Conservation (phyloP, 2,113 vertebrate species). For the Grus americana region DNA sequence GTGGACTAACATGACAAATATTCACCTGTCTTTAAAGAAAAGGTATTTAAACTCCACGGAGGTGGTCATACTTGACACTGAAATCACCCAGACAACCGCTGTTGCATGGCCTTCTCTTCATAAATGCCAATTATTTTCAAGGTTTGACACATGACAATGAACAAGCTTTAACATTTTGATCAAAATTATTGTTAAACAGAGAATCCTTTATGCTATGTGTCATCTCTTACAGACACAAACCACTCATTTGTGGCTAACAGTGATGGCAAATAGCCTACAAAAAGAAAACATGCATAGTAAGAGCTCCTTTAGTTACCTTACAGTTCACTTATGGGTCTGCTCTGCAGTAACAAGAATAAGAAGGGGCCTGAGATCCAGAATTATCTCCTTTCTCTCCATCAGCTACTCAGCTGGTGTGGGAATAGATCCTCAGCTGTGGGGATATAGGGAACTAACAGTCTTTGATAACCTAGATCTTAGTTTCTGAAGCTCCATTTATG, state of each 20-base stretch:
- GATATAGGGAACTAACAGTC: not conserved
- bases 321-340: not conserved
- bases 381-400: not conserved
- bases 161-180: conserved; percentile 31
- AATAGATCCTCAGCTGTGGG: not conserved
- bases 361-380: not conserved
- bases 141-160: not conserved
- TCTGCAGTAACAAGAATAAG: not conserved
- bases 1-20: not conserved
- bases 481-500: not conserved
- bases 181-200: conserved; percentile 8
- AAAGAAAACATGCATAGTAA: not conserved
- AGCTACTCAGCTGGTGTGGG: not conserved
- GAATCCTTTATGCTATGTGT: not conserved
- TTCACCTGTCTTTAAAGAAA: not conserved
- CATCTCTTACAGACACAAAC: not conserved
- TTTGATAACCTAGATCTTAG: not conserved
- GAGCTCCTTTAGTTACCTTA: not conserved
- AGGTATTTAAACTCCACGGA: not conserved
- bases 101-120: not conserved
- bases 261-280: not conserved
- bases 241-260: not conserved
- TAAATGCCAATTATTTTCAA: conserved; percentile 40
- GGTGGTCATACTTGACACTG: not conserved
- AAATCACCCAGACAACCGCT: conserved; percentile 10